Evolutionary conservation across 2,113 vertebrate genomes (phyloP).

Genomic region (Mobula hypostoma): DNA sequence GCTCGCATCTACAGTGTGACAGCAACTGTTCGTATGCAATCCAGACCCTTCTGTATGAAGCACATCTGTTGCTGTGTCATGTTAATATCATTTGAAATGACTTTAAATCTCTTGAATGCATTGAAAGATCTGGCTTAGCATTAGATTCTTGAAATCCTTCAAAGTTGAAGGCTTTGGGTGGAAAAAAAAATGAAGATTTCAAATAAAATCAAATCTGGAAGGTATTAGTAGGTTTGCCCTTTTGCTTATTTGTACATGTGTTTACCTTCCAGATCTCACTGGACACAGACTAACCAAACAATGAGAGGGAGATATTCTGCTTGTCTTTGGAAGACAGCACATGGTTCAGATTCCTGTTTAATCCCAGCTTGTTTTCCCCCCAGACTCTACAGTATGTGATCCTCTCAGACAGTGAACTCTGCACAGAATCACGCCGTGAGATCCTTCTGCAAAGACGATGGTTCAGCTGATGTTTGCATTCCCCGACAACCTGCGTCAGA

Average conservation of each 20-base stretch:
- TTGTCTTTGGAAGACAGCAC: slow-evolving; percentile 50
- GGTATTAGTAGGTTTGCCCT: slow-evolving; percentile 28
- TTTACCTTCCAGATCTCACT: not conserved
- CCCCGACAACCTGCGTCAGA: slow-evolving; percentile 52
- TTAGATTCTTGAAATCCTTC: not conserved
- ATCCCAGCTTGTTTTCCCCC: slow-evolving; percentile 51
- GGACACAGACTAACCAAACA: slow-evolving; percentile 53
- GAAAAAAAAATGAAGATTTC: not conserved
- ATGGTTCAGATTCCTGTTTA: slow-evolving; percentile 59
- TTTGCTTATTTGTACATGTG: slow-evolving; percentile 23
- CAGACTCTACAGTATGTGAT: slow-evolving; percentile 48
- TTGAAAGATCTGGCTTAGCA: slow-evolving; percentile 16
- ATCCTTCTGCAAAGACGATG: slow-evolving; percentile 52
- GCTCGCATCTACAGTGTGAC: not conserved
- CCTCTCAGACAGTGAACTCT: slow-evolving; percentile 54
- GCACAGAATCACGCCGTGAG: slow-evolving; percentile 60
- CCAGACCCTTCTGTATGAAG: not conserved
- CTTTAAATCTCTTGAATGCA: slow-evolving; percentile 11
- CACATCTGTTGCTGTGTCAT: slow-evolving; percentile 14
- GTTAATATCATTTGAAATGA: not conserved
- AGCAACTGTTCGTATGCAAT: not conserved
- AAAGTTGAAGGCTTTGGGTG: not conserved
- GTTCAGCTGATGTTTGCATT: slow-evolving; percentile 48
- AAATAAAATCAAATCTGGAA: slow-evolving; percentile 14
- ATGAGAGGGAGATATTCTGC: slow-evolving; percentile 55